Percentiles rank a stretch among this genome's conserved stretches.
Evolutionary conservation across 2,797 vertebrate genomes (phyloP).

Genomic region (Siniperca undulata): DNA sequence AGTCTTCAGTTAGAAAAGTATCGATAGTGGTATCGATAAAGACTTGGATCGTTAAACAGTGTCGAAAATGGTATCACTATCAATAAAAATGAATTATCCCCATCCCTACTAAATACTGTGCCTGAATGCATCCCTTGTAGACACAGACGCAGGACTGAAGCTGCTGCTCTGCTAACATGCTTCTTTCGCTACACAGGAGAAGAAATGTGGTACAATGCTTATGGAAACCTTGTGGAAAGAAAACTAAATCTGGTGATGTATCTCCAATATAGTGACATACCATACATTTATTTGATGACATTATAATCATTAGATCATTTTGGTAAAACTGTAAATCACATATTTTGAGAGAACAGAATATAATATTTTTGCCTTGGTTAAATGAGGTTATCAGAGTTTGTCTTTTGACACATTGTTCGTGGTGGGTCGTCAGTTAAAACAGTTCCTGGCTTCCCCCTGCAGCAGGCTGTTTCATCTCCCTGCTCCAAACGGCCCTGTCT

Average conservation of each 20-base stretch:
- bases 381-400: not conserved
- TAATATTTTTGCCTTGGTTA: not conserved
- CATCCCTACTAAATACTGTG: not conserved
- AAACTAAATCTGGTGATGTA: not conserved
- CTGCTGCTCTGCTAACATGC: not conserved
- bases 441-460: constrained; percentile 9
- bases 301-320: not conserved
- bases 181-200: too few relatives aligned
- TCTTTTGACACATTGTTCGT: constrained; percentile 12
- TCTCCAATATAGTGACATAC: not conserved
- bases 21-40: too few relatives aligned
- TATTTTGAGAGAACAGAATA: not conserved
- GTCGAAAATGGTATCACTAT: too few relatives aligned
- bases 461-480: constrained; percentile 25
- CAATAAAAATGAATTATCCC: too few relatives aligned
- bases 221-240: not conserved
- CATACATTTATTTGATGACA: not conserved
- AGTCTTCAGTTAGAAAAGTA: too few relatives aligned
- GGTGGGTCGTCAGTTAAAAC: constrained; percentile 26
- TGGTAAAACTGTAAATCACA: not conserved
- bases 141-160: not conserved
- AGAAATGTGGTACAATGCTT: not conserved
- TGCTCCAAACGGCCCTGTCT: constrained; percentile 16
- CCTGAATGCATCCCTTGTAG: not conserved
- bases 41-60: too few relatives aligned